phyloP scores from a whole-genome alignment of 2,888 invertebrate species.

The Andrena fulva region DNA sequence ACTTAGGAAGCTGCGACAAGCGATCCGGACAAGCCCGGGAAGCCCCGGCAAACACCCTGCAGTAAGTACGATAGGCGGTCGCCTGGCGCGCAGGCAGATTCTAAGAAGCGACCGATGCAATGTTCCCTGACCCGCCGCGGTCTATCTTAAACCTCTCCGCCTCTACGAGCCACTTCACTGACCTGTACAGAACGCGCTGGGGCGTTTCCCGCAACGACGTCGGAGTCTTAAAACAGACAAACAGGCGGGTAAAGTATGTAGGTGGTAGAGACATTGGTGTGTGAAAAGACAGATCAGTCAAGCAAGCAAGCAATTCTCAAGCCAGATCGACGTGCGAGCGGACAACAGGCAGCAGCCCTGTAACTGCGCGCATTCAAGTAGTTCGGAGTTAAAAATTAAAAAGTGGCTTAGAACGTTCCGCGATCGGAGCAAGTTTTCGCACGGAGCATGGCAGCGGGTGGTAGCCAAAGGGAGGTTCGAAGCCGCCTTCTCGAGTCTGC shows the following conservation, averaged over 20 bases:
- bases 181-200: neutral
- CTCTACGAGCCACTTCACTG: neutral
- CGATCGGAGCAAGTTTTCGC: too few relatives aligned
- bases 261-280: conserved; percentile 7
- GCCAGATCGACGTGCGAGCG: conserved; percentile 31
- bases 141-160: neutral
- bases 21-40: neutral
- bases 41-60: conserved; percentile 37
- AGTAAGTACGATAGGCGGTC: conserved; percentile 18
- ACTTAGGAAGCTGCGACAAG: neutral
- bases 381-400: neutral
- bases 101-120: neutral
- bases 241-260: neutral
- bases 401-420: too few relatives aligned
- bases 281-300: conserved; percentile 18
- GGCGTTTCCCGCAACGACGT: neutral
- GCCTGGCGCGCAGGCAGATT: conserved; percentile 11
- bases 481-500: too few relatives aligned
- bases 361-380: neutral
- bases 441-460: too few relatives aligned
- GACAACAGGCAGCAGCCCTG: conserved; percentile 12
- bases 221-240: conserved; percentile 4
- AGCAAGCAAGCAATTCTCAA: conserved; percentile 45
- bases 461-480: too few relatives aligned
- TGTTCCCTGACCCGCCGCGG: neutral